phyloP scores from a whole-genome alignment of 2,113 vertebrate species.

The Poecilia latipinna region DNA sequence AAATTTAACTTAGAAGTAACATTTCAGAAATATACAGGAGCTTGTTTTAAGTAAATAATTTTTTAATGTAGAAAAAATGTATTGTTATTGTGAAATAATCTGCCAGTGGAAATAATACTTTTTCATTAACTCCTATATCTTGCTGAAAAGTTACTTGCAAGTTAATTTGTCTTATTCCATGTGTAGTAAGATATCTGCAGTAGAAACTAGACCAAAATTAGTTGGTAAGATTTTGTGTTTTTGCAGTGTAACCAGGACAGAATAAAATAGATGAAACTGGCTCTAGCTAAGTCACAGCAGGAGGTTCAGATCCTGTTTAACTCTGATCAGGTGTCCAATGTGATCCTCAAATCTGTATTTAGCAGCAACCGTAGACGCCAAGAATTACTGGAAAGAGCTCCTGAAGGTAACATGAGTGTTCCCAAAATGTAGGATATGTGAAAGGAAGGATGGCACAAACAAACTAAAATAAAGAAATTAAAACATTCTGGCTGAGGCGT shows the following conservation, averaged over 20 bases:
- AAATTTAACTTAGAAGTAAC: too few relatives aligned
- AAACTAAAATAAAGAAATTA: not conserved
- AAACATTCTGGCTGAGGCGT: not conserved
- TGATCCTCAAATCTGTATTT: slow-evolving; percentile 26
- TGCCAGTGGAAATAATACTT: too few relatives aligned
- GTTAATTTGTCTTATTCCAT: too few relatives aligned
- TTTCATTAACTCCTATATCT: too few relatives aligned
- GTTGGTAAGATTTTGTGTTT: too few relatives aligned
- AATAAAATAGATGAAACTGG: slow-evolving; percentile 21
- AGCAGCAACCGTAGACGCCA: slow-evolving; percentile 4
- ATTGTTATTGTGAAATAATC: too few relatives aligned
- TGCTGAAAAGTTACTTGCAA: too few relatives aligned
- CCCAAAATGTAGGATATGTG: not conserved
- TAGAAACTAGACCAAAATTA: too few relatives aligned
- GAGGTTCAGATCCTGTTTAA: slow-evolving; percentile 29
- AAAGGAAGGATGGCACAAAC: not conserved
- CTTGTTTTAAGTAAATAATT: too few relatives aligned
- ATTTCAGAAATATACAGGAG: too few relatives aligned
- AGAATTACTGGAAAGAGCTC: not conserved
- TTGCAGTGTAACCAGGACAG: slow-evolving; percentile 8
- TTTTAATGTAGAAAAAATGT: too few relatives aligned
- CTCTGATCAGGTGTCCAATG: slow-evolving; percentile 28
- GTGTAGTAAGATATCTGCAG: too few relatives aligned
- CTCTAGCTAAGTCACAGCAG: slow-evolving; percentile 29
- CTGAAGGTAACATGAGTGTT: not conserved